Conservation (phyloP, 2,888 invertebrate genomes). For the Sicus ferrugineus region DNA sequence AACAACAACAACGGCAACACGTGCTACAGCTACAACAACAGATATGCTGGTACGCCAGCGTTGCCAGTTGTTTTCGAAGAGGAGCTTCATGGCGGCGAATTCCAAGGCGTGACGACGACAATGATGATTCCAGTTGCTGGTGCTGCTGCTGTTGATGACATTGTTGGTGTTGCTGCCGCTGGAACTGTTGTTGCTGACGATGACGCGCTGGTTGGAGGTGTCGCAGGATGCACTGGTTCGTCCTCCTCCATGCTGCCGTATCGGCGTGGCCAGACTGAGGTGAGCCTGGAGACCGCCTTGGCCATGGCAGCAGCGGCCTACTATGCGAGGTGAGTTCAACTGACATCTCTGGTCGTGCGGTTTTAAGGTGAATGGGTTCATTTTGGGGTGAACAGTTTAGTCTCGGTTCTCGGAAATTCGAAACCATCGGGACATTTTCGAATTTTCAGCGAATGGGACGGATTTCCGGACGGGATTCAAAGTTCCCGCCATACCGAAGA, state of each 20-base stretch:
- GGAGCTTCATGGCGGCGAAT: conserved; percentile 42
- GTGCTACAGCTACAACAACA: conserved; percentile 34
- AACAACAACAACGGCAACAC: conserved; percentile 30
- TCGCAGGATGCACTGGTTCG: neutral
- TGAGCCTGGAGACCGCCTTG: conserved; percentile 56
- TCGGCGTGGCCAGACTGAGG: conserved; percentile 57
- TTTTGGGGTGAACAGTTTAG: too few relatives aligned
- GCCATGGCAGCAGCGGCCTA: conserved; percentile 58
- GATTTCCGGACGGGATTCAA: too few relatives aligned
- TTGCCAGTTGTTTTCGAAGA: conserved; percentile 52
- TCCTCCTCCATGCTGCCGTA: conserved; percentile 53
- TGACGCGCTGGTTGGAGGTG: conserved; percentile 21
- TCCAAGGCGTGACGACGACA: conserved; percentile 37
- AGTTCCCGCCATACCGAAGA: too few relatives aligned
- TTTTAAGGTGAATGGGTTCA: too few relatives aligned
- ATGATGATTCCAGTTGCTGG: neutral
- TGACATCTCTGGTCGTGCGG: too few relatives aligned
- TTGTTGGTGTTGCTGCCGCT: neutral
- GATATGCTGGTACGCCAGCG: conserved; percentile 37
- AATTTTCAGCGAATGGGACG: too few relatives aligned
- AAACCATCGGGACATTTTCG: too few relatives aligned
- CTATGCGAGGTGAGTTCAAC: conserved; percentile 54
- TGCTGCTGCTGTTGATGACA: neutral
- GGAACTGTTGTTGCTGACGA: neutral
- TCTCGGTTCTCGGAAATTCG: too few relatives aligned